These are phyloP conservation scores for Cerceris ruficornis DNA, from an alignment of 2,888 invertebrate species.

Conservation along the genomic window DNA sequence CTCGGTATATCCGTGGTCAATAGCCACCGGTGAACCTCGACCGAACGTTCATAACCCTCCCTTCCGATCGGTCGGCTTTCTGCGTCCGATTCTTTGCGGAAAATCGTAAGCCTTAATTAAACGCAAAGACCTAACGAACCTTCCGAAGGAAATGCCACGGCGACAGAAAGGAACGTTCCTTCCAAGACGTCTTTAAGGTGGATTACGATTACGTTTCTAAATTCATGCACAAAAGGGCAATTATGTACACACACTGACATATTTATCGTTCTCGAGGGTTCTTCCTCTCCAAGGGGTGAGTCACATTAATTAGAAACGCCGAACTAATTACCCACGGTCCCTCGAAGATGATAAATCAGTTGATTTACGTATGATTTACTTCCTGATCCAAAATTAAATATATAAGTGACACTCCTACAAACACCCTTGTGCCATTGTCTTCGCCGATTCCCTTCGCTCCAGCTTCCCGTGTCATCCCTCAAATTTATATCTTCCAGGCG, in stretches of 20 bases:
- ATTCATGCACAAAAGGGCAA: conserved; percentile 43
- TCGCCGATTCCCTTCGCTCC: too few species aligned
- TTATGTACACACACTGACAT: conserved; percentile 45
- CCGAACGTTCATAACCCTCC: conserved; percentile 17
- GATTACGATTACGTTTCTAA: conserved; percentile 35
- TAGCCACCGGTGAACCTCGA: conserved; percentile 20
- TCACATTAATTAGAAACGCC: conserved; percentile 58
- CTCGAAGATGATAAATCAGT: conserved; percentile 50
- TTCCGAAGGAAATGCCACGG: too few species aligned
- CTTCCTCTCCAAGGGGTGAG: conserved; percentile 40
- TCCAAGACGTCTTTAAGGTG: conserved; percentile 22
- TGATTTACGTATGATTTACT: conserved; percentile 33
- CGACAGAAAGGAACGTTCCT: too few species aligned
- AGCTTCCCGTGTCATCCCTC: too few species aligned
- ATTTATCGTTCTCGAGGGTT: conserved; percentile 58
- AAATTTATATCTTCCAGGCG: not conserved
- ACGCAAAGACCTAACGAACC: too few species aligned
- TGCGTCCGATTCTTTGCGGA: conserved; percentile 6
- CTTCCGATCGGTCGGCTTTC: conserved; percentile 32
- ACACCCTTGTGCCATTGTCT: too few species aligned
- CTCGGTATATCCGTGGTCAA: conserved; percentile 31
- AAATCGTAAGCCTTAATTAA: too few species aligned
- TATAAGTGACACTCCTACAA: not conserved
- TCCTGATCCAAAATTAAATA: not conserved
- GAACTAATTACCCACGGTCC: conserved; percentile 54